Percentiles rank a stretch among this genome's conserved stretches.
Conservation (phyloP, 2,113 vertebrate genomes). For the Dipodomys ordii region DNA sequence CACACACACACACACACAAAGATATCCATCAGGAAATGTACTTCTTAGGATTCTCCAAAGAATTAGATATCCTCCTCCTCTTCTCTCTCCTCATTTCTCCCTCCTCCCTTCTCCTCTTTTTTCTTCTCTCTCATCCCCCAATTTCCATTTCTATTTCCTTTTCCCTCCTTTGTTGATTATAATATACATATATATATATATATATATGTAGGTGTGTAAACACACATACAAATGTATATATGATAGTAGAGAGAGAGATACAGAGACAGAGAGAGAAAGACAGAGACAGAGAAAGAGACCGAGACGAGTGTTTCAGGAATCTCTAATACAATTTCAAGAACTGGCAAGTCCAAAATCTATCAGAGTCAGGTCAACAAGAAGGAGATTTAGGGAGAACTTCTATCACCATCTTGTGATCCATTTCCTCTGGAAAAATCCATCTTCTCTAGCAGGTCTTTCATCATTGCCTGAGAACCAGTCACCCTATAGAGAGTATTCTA, state of each 20-base stretch:
- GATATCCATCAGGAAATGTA: not conserved
- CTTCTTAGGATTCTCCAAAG: not conserved
- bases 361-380: not conserved
- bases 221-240: no score
- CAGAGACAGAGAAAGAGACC: not conserved
- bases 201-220: no score
- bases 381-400: not conserved
- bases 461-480: not conserved
- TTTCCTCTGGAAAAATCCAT: not conserved
- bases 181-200: no score
- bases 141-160: no score
- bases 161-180: no score
- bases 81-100: no score
- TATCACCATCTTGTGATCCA: not conserved
- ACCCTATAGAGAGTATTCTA: not conserved
- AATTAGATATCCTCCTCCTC: not conserved
- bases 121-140: no score
- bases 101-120: no score
- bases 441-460: not conserved
- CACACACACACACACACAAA: no score
- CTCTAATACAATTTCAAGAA: not conserved
- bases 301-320: not conserved
- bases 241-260: not conserved
- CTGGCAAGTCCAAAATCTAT: not conserved
- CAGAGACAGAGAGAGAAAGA: not conserved